Evolutionary conservation across 92 coral and sea anemone genomes (phyloP), one percentile per base, ranked within the genome.

Genomic region (Heliopora coerulea): DNA sequence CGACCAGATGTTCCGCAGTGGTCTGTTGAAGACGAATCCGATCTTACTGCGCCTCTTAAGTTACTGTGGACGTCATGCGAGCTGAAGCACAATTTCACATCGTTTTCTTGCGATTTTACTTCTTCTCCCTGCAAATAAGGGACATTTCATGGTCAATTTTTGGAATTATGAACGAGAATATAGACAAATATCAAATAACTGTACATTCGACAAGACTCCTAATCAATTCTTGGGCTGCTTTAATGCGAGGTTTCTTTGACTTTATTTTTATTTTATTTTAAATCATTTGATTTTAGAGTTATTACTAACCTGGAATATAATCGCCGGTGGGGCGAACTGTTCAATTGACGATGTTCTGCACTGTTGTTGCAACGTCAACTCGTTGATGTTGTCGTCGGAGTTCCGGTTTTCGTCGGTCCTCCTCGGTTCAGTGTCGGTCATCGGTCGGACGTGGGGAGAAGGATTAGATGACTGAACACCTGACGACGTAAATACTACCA

Each of bases 271-370:
- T 21, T 2, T n/a, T 19, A 54, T 12, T 31, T 31, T 0, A 31
- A n/a, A n/a, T n/a, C n/a, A n/a, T n/a, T n/a, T n/a, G n/a, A n/a
- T n/a, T n/a, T n/a, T n/a, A n/a, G n/a, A n/a, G n/a, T n/a, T n/a
- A n/a, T n/a, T n/a, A 8, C 83, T 39, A 76, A 92, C 97, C 93
- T 92, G 97, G 61, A 92, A 89, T 83, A 92, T 92, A 19, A 92
- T 91, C 32, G 96, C 88, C 0, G 97, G 97, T 0, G 97, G 97
- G 7, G 96, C 96, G 62, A 90, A 92, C 80, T 90, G 96, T 39
- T 85, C 96, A 77, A 81, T 74, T 12, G 80, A 82, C 34, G 80
- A 75, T 25, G 81, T 61, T 60, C 72, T 86, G 31, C 59, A 50
- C 30, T 49, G 81, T 23, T 57, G 82, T 41, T 78, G 59, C 54